Evolutionary conservation across 2,113 vertebrate species (phyloP).

Genomic region (Larimichthys crocea): DNA sequence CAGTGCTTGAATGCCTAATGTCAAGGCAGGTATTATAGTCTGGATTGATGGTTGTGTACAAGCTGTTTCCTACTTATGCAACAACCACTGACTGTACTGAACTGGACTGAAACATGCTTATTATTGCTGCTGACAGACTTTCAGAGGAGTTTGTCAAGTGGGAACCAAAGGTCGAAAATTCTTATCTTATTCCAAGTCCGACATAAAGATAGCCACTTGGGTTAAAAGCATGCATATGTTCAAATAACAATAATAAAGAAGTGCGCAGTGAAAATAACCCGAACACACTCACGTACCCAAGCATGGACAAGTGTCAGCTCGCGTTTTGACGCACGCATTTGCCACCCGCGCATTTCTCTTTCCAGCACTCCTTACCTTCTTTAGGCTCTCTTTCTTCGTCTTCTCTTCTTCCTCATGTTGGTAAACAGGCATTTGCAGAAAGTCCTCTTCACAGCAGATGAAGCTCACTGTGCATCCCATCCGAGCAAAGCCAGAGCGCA

Average conservation of each 20-base stretch:
- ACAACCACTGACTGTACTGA: not conserved
- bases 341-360: not conserved
- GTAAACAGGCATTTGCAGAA: constrained; percentile 83
- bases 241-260: not conserved
- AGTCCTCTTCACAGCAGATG: constrained; percentile 88
- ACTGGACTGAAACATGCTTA: not conserved
- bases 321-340: constrained; percentile 24
- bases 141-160: constrained; percentile 3
- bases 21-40: constrained; percentile 31
- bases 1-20: constrained; percentile 18
- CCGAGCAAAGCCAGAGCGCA: constrained; percentile 75
- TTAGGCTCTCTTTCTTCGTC: constrained; percentile 74
- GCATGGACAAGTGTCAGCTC: constrained; percentile 1
- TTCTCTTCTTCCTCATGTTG: constrained; percentile 82
- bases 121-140: not conserved
- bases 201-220: not conserved
- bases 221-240: not conserved
- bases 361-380: constrained; percentile 67
- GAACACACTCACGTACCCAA: not conserved
- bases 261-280: not conserved
- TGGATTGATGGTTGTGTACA: constrained; percentile 16
- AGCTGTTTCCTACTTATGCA: constrained; percentile 18
- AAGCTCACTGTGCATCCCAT: constrained; percentile 91
- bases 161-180: constrained; percentile 31
- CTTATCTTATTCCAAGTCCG: constrained; percentile 30